Evolutionary conservation across 2,797 vertebrate species (phyloP).

Genomic region (Siniperca scherzeri): DNA sequence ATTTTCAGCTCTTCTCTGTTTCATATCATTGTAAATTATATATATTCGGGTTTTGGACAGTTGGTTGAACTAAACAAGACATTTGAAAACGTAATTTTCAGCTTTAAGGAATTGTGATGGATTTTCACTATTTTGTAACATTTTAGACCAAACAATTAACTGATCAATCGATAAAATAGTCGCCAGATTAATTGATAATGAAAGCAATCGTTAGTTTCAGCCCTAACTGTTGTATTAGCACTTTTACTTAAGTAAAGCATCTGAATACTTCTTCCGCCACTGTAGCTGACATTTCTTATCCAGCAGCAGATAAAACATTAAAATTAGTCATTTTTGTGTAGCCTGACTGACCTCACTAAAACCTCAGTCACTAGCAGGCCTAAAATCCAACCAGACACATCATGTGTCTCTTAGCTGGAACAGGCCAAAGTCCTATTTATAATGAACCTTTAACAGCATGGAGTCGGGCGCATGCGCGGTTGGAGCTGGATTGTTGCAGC

Average conservation of each 20-base stretch:
- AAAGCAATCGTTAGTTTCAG: not conserved
- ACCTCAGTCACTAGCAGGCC: constrained; percentile 41
- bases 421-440: constrained; percentile 81
- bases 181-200: not conserved
- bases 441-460: constrained; percentile 78
- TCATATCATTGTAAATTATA: not conserved
- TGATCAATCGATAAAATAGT: not conserved
- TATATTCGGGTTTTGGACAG: not conserved
- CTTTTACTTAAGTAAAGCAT: not conserved
- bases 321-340: constrained; percentile 1
- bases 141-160: not conserved
- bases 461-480: constrained; percentile 82
- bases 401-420: constrained; percentile 66
- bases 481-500: constrained; percentile 73
- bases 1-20: not conserved
- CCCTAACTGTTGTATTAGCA: not conserved
- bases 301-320: constrained; percentile 21
- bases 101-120: not conserved
- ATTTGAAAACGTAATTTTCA: not conserved
- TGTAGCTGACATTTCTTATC: not conserved
- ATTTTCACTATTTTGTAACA: not conserved
- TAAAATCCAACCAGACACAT: constrained; percentile 56
- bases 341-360: constrained; percentile 32
- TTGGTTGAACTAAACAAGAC: not conserved
- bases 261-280: not conserved